Conservation (phyloP, 1,140 invertebrate genomes). For the Drosophila bocqueti region DNA sequence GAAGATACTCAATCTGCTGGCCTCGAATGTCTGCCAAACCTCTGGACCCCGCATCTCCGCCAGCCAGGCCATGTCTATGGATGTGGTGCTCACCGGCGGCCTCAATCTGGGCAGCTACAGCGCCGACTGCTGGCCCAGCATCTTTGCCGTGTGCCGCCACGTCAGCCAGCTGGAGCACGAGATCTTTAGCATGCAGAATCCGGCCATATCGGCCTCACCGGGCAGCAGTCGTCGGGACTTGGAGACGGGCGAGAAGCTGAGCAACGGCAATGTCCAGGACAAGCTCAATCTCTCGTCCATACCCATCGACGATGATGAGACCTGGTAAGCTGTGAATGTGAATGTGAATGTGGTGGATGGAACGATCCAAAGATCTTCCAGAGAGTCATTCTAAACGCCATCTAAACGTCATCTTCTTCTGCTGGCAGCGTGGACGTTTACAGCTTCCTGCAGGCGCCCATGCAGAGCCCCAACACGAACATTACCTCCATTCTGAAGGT, state of each 20-base stretch:
- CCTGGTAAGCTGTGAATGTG: constrained; percentile 86
- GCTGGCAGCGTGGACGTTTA: constrained; percentile 91
- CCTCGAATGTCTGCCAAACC: constrained; percentile 84
- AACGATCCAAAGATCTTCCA: neutral
- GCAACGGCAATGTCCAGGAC: constrained; percentile 77
- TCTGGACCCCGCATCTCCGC: constrained; percentile 91
- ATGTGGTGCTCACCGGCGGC: constrained; percentile 91
- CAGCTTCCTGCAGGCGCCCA: constrained; percentile 91
- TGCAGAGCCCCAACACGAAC: constrained; percentile 87
- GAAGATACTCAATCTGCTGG: constrained; percentile 81
- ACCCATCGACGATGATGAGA: constrained; percentile 89
- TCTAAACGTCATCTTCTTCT: constrained; percentile 47
- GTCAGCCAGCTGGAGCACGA: constrained; percentile 95
- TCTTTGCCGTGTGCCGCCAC: constrained; percentile 96
- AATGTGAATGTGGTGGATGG: neutral
- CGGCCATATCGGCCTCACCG: constrained; percentile 82
- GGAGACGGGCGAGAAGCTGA: constrained; percentile 85
- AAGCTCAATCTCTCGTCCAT: constrained; percentile 85
- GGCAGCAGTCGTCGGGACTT: constrained; percentile 84
- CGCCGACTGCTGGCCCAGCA: constrained; percentile 96
- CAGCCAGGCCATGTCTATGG: constrained; percentile 95
- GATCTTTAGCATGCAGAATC: constrained; percentile 90
- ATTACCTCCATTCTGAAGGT: constrained; percentile 83
- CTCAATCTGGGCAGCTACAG: constrained; percentile 96
- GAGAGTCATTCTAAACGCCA: neutral